phyloP scores from a whole-genome alignment of 2,888 invertebrate species.

The Eupithecia centaureata region DNA sequence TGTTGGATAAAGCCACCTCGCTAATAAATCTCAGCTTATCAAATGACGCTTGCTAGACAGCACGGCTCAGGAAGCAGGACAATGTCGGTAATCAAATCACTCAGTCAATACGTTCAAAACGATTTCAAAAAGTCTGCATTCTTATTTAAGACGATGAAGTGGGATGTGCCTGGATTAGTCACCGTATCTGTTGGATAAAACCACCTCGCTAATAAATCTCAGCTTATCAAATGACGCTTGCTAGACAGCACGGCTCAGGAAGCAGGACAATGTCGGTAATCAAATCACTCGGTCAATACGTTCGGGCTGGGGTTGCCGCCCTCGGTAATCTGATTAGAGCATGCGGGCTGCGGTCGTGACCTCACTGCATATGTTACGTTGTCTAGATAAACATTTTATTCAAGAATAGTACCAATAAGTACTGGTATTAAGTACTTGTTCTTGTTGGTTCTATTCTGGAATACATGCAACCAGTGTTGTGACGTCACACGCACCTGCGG shows the following conservation, averaged over 20 bases:
- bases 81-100: slow-evolving; percentile 32
- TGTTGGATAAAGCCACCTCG: not conserved
- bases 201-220: slow-evolving; percentile 4
- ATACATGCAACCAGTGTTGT: no score
- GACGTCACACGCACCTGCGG: no score
- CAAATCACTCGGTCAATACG: slow-evolving; percentile 36
- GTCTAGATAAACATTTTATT: not conserved
- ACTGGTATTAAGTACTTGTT: no score
- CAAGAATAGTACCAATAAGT: no score
- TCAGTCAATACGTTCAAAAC: slow-evolving; percentile 36
- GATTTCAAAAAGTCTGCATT: no score
- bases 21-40: slow-evolving; percentile 13
- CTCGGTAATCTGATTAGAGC: slow-evolving; percentile 50
- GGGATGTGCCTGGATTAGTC: not conserved
- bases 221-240: slow-evolving; percentile 8
- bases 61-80: slow-evolving; percentile 23
- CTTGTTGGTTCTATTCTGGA: no score
- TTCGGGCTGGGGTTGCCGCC: slow-evolving; percentile 43
- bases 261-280: slow-evolving; percentile 28
- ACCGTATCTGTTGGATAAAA: not conserved
- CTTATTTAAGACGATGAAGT: not conserved
- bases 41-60: not conserved
- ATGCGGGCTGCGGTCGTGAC: slow-evolving; percentile 53
- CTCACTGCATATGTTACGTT: slow-evolving; percentile 29
- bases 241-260: slow-evolving; percentile 14